Conservation (phyloP, 2,113 vertebrate species). For the Cyanoramphus novaezelandiae region DNA sequence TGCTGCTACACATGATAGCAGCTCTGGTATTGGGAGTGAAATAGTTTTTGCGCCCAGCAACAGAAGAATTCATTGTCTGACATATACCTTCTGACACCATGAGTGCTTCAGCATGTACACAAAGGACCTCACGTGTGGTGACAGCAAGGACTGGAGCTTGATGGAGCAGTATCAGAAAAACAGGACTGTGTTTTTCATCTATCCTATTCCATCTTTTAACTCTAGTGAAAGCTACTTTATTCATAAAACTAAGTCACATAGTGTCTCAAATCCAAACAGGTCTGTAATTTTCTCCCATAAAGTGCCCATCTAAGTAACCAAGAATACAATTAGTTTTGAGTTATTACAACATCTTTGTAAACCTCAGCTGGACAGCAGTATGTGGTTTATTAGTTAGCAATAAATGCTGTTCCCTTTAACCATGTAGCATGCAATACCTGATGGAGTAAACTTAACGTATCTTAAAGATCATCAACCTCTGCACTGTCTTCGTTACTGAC, state of each 20-base stretch:
- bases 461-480: neutral
- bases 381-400: neutral
- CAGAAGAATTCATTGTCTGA: neutral
- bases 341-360: neutral
- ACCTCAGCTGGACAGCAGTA: neutral
- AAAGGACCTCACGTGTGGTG: neutral
- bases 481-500: neutral
- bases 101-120: fast-evolving
- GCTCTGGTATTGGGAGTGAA: neutral
- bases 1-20: neutral
- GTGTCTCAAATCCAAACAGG: neutral
- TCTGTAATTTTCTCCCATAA: neutral
- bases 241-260: neutral
- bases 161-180: neutral
- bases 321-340: neutral
- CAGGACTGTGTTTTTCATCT: neutral
- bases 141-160: neutral
- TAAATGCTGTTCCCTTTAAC: neutral
- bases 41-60: neutral
- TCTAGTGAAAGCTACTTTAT: neutral
- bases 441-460: neutral
- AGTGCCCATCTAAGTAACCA: neutral
- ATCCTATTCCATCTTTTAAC: neutral
- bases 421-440: neutral
- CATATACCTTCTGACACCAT: fast-evolving